Percentiles rank a stretch among this genome's conserved stretches.
These are phyloP conservation scores for Dolichoris vasculosae DNA, from an alignment of 1,140 invertebrate species.

Conservation along the genomic window DNA sequence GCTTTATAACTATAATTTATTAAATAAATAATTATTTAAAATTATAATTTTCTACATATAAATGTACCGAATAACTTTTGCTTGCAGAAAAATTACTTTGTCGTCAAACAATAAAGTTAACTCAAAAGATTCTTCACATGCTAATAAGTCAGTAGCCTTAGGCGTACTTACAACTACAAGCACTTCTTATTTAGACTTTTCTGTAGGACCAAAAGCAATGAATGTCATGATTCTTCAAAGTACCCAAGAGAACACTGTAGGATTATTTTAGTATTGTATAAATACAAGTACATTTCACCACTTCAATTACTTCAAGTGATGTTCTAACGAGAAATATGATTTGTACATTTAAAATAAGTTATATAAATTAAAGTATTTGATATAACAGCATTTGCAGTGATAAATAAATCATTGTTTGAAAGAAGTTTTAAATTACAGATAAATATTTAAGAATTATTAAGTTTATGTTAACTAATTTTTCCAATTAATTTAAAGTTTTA, in stretches of 20 bases:
- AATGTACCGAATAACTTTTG: neutral
- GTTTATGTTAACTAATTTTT: too few relatives aligned
- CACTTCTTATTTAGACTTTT: constrained; percentile 32
- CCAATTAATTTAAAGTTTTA: too few relatives aligned
- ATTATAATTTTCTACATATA: neutral
- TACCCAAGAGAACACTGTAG: neutral
- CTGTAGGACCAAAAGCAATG: neutral
- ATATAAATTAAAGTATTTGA: neutral
- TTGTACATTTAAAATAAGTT: neutral
- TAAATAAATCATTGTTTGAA: too few relatives aligned
- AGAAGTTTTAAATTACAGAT: too few relatives aligned
- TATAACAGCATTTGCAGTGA: too few relatives aligned
- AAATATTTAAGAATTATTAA: too few relatives aligned
- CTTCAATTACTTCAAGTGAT: constrained; percentile 1
- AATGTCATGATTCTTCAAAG: neutral
- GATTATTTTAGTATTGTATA: neutral
- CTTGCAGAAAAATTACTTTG: neutral
- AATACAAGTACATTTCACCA: neutral
- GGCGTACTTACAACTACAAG: neutral
- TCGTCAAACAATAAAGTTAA: neutral
- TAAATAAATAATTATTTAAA: too few relatives aligned
- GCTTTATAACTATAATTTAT: too few relatives aligned
- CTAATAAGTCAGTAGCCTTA: constrained; percentile 10
- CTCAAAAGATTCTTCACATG: neutral
- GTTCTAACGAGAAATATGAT: neutral